Conservation (phyloP, 1,140 invertebrate genomes). For the Pseudomyrmex cubaensis region DNA sequence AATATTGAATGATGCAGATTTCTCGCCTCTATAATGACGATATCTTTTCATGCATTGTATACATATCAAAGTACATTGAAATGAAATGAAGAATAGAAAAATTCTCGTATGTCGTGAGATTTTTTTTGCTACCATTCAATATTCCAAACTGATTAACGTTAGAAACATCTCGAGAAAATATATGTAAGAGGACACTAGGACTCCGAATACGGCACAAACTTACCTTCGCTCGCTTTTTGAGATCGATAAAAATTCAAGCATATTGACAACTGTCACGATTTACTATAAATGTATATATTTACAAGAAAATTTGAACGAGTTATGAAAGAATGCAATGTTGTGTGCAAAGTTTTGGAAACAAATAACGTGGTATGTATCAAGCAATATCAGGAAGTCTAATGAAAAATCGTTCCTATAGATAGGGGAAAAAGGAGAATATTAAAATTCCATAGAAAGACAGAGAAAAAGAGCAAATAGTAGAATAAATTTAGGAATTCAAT, state of each 20-base stretch:
- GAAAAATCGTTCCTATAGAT: constrained; percentile 1
- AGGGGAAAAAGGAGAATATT: not conserved
- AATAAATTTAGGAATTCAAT: constrained; percentile 14
- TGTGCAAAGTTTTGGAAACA: constrained; percentile 55
- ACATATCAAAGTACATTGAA: not conserved
- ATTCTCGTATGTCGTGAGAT: no score
- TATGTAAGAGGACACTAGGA: constrained; percentile 65
- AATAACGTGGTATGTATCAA: constrained; percentile 51
- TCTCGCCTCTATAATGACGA: no score
- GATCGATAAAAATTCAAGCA: constrained; percentile 24
- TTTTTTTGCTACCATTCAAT: not conserved
- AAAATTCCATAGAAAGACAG: not conserved
- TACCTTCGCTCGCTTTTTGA: constrained; percentile 67
- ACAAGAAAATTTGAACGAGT: constrained; percentile 40
- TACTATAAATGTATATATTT: constrained; percentile 11
- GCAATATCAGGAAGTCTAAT: constrained; percentile 43
- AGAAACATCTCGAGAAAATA: constrained; percentile 52
- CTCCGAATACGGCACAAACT: constrained; percentile 77
- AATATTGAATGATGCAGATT: constrained; percentile 47
- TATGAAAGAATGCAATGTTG: constrained; percentile 42
- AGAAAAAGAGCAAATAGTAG: constrained; percentile 20
- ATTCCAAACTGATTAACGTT: not conserved
- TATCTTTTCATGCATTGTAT: not conserved
- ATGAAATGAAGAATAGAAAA: no score
- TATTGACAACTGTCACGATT: constrained; percentile 17